phyloP scores from a whole-genome alignment of 2,888 invertebrate species.

The Stomorhina lunata region DNA sequence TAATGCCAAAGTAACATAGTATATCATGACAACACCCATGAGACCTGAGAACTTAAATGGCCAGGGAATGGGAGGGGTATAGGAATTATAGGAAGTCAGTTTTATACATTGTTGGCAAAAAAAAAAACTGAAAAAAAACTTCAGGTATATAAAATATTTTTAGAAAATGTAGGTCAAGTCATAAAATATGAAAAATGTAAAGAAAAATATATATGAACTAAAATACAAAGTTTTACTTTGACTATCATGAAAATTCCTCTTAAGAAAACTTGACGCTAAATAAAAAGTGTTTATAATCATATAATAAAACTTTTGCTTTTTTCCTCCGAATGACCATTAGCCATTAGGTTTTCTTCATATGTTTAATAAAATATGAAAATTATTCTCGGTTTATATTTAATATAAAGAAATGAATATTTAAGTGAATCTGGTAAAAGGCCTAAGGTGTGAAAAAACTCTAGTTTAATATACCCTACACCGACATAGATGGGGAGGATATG shows the following conservation, averaged over 20 bases:
- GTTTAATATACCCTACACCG: no score
- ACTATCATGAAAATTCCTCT: slow-evolving; percentile 46
- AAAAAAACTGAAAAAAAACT: not conserved
- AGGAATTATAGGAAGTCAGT: slow-evolving; percentile 33
- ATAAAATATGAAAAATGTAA: slow-evolving; percentile 52
- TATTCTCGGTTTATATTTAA: no score
- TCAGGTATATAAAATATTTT: not conserved
- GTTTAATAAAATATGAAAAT: slow-evolving; percentile 22
- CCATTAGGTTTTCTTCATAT: slow-evolving; percentile 39
- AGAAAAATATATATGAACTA: slow-evolving; percentile 7
- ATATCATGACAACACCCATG: slow-evolving; percentile 36
- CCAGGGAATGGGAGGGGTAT: not conserved
- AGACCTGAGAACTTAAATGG: no score
- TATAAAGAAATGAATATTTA: no score
- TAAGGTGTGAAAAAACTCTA: no score
- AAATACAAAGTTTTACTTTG: slow-evolving; percentile 15
- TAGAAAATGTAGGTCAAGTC: slow-evolving; percentile 60
- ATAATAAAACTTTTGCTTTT: slow-evolving; percentile 44
- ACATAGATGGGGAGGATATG: no score
- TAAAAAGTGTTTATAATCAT: not conserved
- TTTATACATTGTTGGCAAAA: not conserved
- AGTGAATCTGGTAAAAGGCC: no score
- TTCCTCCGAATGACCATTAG: not conserved
- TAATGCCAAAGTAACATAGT: not conserved
- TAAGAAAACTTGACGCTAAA: slow-evolving; percentile 21